These are phyloP conservation scores for Sitta europaea DNA, from an alignment of 2,113 vertebrate genomes.

Conservation along the genomic window DNA sequence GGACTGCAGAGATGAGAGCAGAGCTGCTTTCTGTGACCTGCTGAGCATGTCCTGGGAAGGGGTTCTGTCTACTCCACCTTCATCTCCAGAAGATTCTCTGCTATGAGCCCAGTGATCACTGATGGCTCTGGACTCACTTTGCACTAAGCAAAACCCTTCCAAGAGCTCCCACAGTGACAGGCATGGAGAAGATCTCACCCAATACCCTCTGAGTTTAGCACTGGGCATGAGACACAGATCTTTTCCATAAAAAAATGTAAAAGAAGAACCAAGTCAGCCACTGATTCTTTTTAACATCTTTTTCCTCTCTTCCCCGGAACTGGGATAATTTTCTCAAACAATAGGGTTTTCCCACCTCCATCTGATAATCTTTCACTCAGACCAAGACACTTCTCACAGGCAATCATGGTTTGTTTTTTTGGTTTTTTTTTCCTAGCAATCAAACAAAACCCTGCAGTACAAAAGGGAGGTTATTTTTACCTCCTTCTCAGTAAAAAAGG, in stretches of 20 bases:
- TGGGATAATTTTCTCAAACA: background rate
- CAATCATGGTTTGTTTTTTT: background rate
- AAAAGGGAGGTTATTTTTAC: background rate
- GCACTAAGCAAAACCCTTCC: background rate
- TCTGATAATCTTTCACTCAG: background rate
- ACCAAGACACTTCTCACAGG: background rate
- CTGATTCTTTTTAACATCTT: background rate
- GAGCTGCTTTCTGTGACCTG: background rate
- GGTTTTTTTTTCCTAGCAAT: background rate
- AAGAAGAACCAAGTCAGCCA: background rate
- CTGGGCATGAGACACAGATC: background rate
- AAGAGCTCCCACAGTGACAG: background rate
- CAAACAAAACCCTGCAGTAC: background rate
- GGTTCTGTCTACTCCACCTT: background rate
- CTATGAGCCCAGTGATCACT: background rate
- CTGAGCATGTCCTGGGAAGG: accelerated
- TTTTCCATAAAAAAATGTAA: background rate
- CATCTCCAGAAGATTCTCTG: background rate
- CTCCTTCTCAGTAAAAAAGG: background rate
- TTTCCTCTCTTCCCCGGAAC: background rate
- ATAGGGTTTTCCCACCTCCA: background rate
- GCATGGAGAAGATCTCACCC: background rate
- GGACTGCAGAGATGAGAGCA: background rate
- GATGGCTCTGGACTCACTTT: background rate
- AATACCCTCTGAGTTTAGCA: background rate